These are phyloP conservation scores for Anorthoa munda DNA, from an alignment of 2,888 invertebrate genomes.

Conservation along the genomic window DNA sequence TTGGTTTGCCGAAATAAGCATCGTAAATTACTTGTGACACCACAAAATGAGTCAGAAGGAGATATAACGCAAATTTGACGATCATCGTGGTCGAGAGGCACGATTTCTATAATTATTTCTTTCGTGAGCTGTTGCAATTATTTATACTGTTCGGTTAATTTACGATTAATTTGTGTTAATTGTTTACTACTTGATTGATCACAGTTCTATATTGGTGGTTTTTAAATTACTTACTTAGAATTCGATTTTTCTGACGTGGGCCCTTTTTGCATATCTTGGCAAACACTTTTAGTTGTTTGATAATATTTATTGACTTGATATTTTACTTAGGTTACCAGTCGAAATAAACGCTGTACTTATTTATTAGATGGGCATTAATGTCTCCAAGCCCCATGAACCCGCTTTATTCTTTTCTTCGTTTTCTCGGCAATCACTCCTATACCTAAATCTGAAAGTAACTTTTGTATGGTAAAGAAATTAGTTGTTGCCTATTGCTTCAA, in stretches of 20 bases:
- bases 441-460: no score
- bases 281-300: no score
- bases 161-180: slow-evolving; percentile 14
- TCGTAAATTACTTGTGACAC: slow-evolving; percentile 53
- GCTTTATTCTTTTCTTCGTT: no score
- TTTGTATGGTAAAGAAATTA: background rate
- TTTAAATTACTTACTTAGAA: no score
- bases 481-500: no score
- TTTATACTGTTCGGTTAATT: slow-evolving; percentile 28
- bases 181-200: background rate
- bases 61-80: slow-evolving; percentile 34
- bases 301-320: background rate
- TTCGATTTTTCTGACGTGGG: background rate
- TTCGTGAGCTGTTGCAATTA: slow-evolving; percentile 16
- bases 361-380: no score
- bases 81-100: slow-evolving; percentile 28
- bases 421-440: background rate
- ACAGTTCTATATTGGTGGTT: background rate
- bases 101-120: slow-evolving; percentile 16
- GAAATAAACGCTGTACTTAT: no score
- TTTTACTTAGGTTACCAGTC: background rate
- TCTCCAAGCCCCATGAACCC: no score
- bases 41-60: slow-evolving; percentile 31
- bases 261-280: background rate
- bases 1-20: slow-evolving; percentile 53